Evolutionary conservation across 2,113 vertebrate genomes (phyloP).

Genomic region (Nyctibius bracteatus): DNA sequence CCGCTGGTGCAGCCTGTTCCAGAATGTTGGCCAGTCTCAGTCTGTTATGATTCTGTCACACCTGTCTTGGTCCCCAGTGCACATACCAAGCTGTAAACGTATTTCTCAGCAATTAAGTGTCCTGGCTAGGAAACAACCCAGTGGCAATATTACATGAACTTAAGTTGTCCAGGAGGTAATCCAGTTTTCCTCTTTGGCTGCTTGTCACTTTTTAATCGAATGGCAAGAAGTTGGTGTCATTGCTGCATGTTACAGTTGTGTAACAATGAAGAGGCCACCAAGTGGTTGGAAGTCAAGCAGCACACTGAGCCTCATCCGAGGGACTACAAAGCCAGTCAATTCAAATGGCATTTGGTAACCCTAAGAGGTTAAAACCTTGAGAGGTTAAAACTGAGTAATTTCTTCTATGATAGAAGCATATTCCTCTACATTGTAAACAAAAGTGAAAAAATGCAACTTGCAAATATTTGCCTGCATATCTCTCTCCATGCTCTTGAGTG

Average conservation of each 20-base stretch:
- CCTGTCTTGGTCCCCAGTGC: neutral
- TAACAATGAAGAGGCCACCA: neutral
- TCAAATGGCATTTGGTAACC: neutral
- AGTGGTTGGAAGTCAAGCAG: neutral
- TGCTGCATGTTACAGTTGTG: neutral
- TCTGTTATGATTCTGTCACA: neutral
- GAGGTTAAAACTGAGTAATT: neutral
- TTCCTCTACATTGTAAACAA: neutral
- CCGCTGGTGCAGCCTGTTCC: neutral
- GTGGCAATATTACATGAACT: neutral
- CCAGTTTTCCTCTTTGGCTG: slow-evolving; percentile 8
- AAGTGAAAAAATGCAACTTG: neutral
- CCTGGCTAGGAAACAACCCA: slow-evolving; percentile 2
- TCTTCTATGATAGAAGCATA: neutral
- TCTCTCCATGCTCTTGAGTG: neutral
- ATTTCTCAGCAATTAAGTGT: slow-evolving; percentile 10
- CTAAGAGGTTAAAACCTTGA: neutral
- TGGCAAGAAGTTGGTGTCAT: neutral
- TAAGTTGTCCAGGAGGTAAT: slow-evolving; percentile 12
- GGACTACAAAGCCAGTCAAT: neutral
- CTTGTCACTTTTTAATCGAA: slow-evolving; percentile 30
- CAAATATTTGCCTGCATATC: neutral
- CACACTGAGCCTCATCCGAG: neutral
- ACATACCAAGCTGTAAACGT: neutral
- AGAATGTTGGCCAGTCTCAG: neutral